Percentiles rank a stretch among this genome's conserved stretches.
phyloP scores from a whole-genome alignment of 2,113 vertebrate genomes.

The Reinhardtius hippoglossoides region DNA sequence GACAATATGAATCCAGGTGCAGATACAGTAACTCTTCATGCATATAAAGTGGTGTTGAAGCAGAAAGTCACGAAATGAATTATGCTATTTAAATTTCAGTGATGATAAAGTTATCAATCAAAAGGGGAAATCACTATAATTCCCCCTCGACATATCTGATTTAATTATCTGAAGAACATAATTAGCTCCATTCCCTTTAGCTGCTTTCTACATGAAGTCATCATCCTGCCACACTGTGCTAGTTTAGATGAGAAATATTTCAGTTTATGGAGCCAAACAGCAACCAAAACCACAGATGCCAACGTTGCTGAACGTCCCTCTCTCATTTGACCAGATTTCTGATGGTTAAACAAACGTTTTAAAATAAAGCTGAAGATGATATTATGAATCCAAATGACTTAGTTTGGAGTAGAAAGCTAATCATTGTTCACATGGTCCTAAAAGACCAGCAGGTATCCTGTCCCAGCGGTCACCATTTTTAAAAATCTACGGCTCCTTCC shows the following conservation, averaged over 20 bases:
- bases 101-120: conserved; percentile 7
- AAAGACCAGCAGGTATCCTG: conserved; percentile 6
- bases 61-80: too few relatives aligned
- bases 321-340: not conserved
- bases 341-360: not conserved
- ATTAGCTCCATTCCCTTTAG: conserved; percentile 24
- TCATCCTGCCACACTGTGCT: conserved; percentile 22
- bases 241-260: conserved; percentile 17
- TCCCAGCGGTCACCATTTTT: conserved; percentile 42
- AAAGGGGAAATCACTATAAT: conserved; percentile 17
- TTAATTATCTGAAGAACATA: conserved; percentile 33
- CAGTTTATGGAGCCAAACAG: conserved; percentile 13
- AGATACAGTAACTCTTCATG: not conserved
- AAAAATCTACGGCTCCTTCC: conserved; percentile 34
- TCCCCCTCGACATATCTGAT: conserved; percentile 15
- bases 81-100: not conserved
- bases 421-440: conserved; percentile 15
- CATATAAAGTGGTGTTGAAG: too few relatives aligned
- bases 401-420: not conserved
- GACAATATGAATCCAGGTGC: not conserved
- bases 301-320: not conserved
- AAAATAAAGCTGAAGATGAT: conserved; percentile 1
- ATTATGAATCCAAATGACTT: conserved; percentile 6
- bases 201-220: conserved; percentile 27
- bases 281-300: not conserved